Evolutionary conservation across 2,113 vertebrate genomes (phyloP).

Genomic region (Crotophaga sulcirostris): DNA sequence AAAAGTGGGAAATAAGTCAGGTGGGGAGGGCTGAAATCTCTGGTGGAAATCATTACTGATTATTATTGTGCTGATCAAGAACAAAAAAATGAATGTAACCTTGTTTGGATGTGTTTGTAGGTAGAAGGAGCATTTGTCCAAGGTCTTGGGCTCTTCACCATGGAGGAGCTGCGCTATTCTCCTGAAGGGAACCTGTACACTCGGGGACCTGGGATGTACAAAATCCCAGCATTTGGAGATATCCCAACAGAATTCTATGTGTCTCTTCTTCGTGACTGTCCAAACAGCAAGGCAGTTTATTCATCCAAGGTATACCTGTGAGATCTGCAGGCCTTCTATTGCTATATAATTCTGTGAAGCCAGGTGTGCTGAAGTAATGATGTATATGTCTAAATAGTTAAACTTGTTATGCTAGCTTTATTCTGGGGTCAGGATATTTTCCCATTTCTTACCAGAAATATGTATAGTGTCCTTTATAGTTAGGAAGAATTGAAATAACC

Average conservation of each 20-base stretch:
- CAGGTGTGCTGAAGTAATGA: background rate
- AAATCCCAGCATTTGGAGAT: constrained; percentile 92
- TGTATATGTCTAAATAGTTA: background rate
- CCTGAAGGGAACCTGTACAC: constrained; percentile 86
- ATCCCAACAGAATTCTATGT: constrained; percentile 87
- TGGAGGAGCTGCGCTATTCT: constrained; percentile 93
- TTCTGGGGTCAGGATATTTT: background rate
- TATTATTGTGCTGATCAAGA: background rate
- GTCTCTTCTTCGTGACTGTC: constrained; percentile 89
- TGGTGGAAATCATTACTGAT: background rate
- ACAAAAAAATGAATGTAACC: background rate
- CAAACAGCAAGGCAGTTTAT: constrained; percentile 89
- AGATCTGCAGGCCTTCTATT: background rate
- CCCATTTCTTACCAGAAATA: background rate
- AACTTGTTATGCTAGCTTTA: background rate
- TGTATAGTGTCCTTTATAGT: background rate
- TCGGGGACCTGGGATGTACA: constrained; percentile 93
- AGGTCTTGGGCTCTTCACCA: constrained; percentile 92
- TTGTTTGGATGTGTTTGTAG: constrained; percentile 68
- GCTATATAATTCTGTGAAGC: background rate
- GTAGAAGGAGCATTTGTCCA: constrained; percentile 94
- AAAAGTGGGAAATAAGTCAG: background rate
- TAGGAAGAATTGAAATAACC: background rate
- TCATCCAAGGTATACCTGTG: constrained; percentile 86
- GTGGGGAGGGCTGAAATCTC: background rate